Base-by-base conservation (phyloP, 2,797 vertebrate species). In the Silurus aristotelis region DNA sequence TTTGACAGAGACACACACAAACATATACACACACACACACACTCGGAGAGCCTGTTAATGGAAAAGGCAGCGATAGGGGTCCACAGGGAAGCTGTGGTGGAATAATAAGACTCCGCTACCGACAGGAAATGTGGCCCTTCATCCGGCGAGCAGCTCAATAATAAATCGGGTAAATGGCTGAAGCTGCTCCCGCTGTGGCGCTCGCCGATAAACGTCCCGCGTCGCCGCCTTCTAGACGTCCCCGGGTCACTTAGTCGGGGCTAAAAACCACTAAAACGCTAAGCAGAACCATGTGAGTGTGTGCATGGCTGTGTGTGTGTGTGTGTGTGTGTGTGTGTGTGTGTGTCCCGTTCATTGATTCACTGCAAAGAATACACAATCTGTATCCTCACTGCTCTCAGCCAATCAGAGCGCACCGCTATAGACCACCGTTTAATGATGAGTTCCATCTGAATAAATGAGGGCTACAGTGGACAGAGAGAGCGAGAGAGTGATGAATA, bases 111-210 rank as follows among this genome's bases (percentile, higher is more conserved):
- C 88, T 85, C 84, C 89, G 88, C 85, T 89, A 87, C 89, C 85
- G 72, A 87, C 91, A 93, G 93, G 94, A 94, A 94, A 93, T 93
- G 92, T 82, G 89, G 91, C 91, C 90, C 87, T 92, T 91, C 88
- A 82, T 85, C 87, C 86, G 61, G 46, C 90, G 87, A 89, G 86
- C 89, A 85, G 84, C 85, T 71, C 22, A 83, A 89, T 92, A 89
- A 92, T 94, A 94, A 95, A 94, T 93, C 91, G 86, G 90, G 93
- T 90, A 94, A 89, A 90, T 84, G 85, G 86, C 87, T 92, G 88
- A 88, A 93, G 92, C 89, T 91, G 31, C 87, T 85, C 86, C 89
- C 91, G 91, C 92, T 93, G 86, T 83, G 31, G 82, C 14, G 83
- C 52, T 82, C 55, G 84, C 90, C 87, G 85, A 90, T 91, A 93